Conservation (phyloP, 1,140 invertebrate species). For the Leptopilina clavipes region DNA sequence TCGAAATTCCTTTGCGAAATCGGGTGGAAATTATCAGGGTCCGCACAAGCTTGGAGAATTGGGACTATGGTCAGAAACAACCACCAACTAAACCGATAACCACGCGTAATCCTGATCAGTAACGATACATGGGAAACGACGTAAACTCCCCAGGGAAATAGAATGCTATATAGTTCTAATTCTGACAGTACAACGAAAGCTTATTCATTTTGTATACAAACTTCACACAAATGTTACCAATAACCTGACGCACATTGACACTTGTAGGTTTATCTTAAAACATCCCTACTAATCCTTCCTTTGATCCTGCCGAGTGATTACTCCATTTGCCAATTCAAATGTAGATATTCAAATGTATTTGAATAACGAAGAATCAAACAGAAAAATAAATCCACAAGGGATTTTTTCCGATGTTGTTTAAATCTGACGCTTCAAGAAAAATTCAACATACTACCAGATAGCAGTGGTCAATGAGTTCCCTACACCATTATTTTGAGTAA, state of each 20-base stretch:
- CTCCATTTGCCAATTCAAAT: no score
- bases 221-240: conserved; percentile 33
- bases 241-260: conserved; percentile 38
- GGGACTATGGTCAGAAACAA: conserved; percentile 21
- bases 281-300: no score
- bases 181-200: background rate
- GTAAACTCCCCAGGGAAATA: conserved; percentile 35
- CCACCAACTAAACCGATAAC: conserved; percentile 44
- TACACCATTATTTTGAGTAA: no score
- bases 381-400: no score
- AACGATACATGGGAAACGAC: conserved; percentile 44
- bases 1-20: conserved; percentile 32
- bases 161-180: conserved; percentile 31
- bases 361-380: no score
- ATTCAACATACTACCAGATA: no score
- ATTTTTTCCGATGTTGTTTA: no score
- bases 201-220: background rate
- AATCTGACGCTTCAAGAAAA: no score
- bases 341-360: no score
- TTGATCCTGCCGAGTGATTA: no score
- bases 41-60: conserved; percentile 17
- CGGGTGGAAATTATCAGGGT: conserved; percentile 16
- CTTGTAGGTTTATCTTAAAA: no score
- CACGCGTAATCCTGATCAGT: conserved; percentile 45
- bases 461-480: no score